Evolutionary conservation across 2,797 vertebrate genomes (phyloP), one percentile per base, ranked within the genome.

Genomic region (Rousettus madagascariensis): DNA sequence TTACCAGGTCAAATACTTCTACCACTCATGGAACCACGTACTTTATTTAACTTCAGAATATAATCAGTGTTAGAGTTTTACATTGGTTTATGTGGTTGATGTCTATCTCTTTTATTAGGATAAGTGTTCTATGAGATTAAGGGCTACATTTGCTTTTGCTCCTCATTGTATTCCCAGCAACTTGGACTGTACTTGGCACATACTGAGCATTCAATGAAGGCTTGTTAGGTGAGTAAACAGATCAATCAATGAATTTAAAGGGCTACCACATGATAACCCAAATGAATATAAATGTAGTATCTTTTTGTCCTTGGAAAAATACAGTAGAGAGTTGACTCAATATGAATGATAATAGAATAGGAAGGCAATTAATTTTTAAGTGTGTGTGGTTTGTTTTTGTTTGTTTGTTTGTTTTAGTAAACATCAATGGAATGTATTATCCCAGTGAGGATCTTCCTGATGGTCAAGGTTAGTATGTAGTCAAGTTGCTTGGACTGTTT

Each of bases 401-500:
- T 49, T 49, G 46, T 46, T 49, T 49, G 49, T 1, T 51, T 33
- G 86, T 94, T 95, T 71, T 46, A 53, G 9, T 80, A 66, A 84
- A 78, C 30, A 72, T 82, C 36, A 85, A 36, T 75, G 28, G 2
- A 94, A n/a, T 83, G 7, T 3, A n/a, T 93, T 94, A 55, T 65
- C 78, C 22, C 20, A 75, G 3, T 49, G 61, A 94, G 28, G 15
- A 77, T 91, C 8, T 66, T 91, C 19, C n/a, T 74, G 53, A 94
- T 55, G 38, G 30, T 2, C 41, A 92, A 92, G n/a, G 9, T 46
- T 91, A 63, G 2, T 83, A 66, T 69, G n/a, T 38, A 86, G 26
- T 71, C 63, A 87, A 96, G 33, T 30, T 13, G 6, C 12, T 95
- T 77, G 17, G 69, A 77, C 7, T 82, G 12, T 77, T 91, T 95